Evolutionary conservation across 2,113 vertebrate species (phyloP).

Genomic region (Mesoclemmys tuberculata): DNA sequence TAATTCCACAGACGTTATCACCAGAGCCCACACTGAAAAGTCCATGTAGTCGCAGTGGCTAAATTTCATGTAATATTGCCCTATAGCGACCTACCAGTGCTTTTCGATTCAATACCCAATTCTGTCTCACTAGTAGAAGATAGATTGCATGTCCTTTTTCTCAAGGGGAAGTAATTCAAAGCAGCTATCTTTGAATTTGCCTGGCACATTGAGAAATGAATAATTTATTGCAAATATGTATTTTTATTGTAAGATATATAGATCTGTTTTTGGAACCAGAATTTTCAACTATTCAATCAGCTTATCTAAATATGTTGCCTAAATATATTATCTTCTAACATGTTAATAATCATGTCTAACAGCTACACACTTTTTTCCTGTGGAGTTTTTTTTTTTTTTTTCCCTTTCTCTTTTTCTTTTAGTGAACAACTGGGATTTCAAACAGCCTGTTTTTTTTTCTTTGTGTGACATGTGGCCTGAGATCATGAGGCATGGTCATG

Average conservation of each 20-base stretch:
- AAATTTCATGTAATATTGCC: neutral
- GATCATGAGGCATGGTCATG: neutral
- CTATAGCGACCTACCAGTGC: neutral
- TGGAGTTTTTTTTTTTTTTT: neutral
- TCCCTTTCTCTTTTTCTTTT: neutral
- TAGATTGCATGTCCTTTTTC: slow-evolving; percentile 51
- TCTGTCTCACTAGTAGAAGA: slow-evolving; percentile 9
- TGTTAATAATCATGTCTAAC: slow-evolving; percentile 12
- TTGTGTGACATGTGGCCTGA: neutral
- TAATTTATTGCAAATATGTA: slow-evolving; percentile 62
- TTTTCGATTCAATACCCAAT: neutral
- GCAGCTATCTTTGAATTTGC: slow-evolving; percentile 55
- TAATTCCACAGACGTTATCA: neutral
- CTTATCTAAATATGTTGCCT: neutral
- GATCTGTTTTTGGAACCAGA: slow-evolving; percentile 63
- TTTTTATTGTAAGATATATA: slow-evolving; percentile 74
- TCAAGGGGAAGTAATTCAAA: slow-evolving; percentile 56
- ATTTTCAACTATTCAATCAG: slow-evolving; percentile 35
- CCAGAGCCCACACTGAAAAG: neutral
- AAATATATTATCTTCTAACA: slow-evolving; percentile 17
- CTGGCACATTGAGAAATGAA: slow-evolving; percentile 53
- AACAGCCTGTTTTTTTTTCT: neutral
- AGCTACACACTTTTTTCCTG: neutral
- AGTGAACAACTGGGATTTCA: neutral
- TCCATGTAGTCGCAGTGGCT: neutral